Conservation (phyloP, 2,888 invertebrate species). For the Muscina levida region DNA sequence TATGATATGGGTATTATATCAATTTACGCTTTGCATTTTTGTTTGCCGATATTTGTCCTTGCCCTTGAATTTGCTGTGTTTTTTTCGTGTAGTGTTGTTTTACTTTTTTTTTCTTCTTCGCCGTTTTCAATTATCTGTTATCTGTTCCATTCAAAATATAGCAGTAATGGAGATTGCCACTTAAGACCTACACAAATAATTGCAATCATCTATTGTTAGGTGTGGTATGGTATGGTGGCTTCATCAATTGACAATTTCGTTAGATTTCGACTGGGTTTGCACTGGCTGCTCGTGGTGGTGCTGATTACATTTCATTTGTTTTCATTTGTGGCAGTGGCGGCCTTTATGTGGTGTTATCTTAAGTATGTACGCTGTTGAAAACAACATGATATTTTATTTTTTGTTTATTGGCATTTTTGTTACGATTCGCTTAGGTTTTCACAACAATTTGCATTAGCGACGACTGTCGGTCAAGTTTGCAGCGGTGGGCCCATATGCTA, state of each 20-base stretch:
- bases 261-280: too few relatives aligned
- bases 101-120: not conserved
- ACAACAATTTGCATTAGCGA: not conserved
- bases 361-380: too few relatives aligned
- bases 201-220: too few relatives aligned
- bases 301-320: too few relatives aligned
- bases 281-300: too few relatives aligned
- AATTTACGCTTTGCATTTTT: not conserved
- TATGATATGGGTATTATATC: not conserved
- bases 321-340: too few relatives aligned
- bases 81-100: not conserved
- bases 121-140: not conserved
- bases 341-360: conserved; percentile 7
- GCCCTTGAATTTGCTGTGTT: conserved; percentile 27
- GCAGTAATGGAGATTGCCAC: too few relatives aligned
- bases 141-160: conserved; percentile 11
- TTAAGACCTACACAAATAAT: too few relatives aligned
- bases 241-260: conserved; percentile 14
- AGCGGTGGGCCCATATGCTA: not conserved
- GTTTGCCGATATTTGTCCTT: conserved; percentile 29
- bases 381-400: too few relatives aligned
- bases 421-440: too few relatives aligned
- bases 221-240: not conserved
- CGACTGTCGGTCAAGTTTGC: not conserved
- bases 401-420: too few relatives aligned